Base-by-base conservation (phyloP, 1,140 invertebrate genomes). In the Ganaspis sp. region DNA sequence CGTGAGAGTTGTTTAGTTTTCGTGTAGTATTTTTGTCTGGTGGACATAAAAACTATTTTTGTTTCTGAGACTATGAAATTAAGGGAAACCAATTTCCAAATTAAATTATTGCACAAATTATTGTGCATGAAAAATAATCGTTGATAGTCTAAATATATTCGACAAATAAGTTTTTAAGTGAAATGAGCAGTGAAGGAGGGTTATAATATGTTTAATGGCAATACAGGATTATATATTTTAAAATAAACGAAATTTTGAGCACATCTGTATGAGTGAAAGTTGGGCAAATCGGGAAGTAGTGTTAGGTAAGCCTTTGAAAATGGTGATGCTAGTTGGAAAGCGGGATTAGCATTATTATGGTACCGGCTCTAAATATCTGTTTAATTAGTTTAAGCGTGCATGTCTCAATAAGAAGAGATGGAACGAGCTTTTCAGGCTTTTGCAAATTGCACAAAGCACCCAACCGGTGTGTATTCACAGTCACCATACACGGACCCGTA, bases 311-410 rank as follows among this genome's bases (percentile, higher is more conserved):
- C 58, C 26, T 64, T 34, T n/a, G 23, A 23, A 64, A 77, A 74
- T 77, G 73, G 70, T n/a, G 17, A 64, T 71, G 76, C 76, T 74
- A 40, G 70, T 74, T 77, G 53, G 71, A 85, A 86, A 84, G 85
- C 79, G 75, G 86, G 84, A 87, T 87, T 87, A 87, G 79, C 77
- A 81, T 86, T 85, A 87, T 87, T 85, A 83, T 77, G 75, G 82
- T 69, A 79, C 45, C 78, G 72, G 74, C 76, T 78, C 77, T 80
- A 81, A 83, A 87, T 84, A 80, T 80, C 78, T 72, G 81, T 78
- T 83, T 86, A 87, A 87, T 87, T 87, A 86, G 85, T 83, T 82
- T 73, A 76, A 83, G 72, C 64, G 76, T 21, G 23, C 58, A 34
- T 38, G 71, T 70, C 17, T 58, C 17, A 64, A 26, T 15, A 21